Evolutionary conservation across 2,113 vertebrate species (phyloP).

Genomic region (Myocastor coypus): DNA sequence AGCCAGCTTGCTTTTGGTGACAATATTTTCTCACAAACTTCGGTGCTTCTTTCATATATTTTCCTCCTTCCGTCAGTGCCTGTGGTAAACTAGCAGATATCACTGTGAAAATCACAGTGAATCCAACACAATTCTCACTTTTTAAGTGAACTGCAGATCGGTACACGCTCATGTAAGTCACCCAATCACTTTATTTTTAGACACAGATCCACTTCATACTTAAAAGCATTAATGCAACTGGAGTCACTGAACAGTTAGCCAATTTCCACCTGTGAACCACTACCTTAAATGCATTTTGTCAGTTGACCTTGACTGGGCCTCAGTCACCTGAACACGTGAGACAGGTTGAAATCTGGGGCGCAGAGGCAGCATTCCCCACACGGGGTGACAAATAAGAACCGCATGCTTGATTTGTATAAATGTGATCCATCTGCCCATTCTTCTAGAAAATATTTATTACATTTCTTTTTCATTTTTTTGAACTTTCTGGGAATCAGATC

Average conservation of each 20-base stretch:
- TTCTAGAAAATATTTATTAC: constrained; percentile 29
- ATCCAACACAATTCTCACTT: constrained; percentile 7
- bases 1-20: not conserved
- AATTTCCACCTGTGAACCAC: constrained; percentile 66
- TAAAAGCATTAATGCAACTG: constrained; percentile 5
- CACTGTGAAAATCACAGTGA: constrained; percentile 19
- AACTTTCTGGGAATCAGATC: not conserved
- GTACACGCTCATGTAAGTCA: not conserved
- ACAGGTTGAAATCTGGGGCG: constrained; percentile 6
- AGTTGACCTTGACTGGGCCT: constrained; percentile 44
- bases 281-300: constrained; percentile 52
- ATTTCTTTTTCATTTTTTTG: not conserved
- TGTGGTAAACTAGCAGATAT: not conserved
- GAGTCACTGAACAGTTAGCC: constrained; percentile 56
- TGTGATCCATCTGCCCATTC: not conserved
- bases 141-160: constrained; percentile 19
- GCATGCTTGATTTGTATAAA: not conserved
- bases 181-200: not conserved
- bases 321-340: constrained; percentile 53
- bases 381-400: not conserved
- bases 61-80: not conserved
- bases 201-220: not conserved
- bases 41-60: not conserved
- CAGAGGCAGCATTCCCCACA: not conserved
- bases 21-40: not conserved